These are phyloP conservation scores for Lampropteryx suffumata DNA, from an alignment of 2,888 invertebrate species.

Conservation along the genomic window DNA sequence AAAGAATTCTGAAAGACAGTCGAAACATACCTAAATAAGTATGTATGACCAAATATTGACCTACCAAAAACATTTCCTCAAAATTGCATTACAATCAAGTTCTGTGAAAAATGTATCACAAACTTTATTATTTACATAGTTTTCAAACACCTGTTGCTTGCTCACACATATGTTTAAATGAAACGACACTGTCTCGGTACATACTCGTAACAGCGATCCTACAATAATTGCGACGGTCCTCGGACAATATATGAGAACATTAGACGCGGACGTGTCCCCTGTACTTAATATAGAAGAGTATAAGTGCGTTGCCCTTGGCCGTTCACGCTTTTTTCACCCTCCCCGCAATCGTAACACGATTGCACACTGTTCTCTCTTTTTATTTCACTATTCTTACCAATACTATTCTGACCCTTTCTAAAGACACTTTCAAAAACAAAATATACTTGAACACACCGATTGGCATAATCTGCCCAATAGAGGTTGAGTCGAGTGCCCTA, in stretches of 20 bases:
- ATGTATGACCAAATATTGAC: background rate
- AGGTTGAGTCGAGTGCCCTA: conserved; percentile 24
- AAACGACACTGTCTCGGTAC: conserved; percentile 16
- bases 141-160: conserved; percentile 25
- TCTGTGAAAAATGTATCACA: no score
- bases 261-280: conserved; percentile 78
- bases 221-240: conserved; percentile 73
- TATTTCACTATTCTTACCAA: background rate
- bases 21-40: background rate
- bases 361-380: conserved; percentile 14
- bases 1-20: no score
- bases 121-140: conserved; percentile 15
- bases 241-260: conserved; percentile 80
- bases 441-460: conserved; percentile 1
- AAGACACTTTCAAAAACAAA: no score
- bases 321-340: conserved; percentile 53
- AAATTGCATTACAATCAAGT: no score
- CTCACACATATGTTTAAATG: conserved; percentile 16
- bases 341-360: conserved; percentile 15
- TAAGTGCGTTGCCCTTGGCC: conserved; percentile 75
- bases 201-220: conserved; percentile 40
- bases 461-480: conserved; percentile 14
- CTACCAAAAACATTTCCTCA: no score
- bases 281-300: conserved; percentile 73
- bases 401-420: no score